Evolutionary conservation across 2,797 vertebrate genomes (phyloP), one percentile per base, ranked within the genome.

Genomic region (Muscicapa striata): DNA sequence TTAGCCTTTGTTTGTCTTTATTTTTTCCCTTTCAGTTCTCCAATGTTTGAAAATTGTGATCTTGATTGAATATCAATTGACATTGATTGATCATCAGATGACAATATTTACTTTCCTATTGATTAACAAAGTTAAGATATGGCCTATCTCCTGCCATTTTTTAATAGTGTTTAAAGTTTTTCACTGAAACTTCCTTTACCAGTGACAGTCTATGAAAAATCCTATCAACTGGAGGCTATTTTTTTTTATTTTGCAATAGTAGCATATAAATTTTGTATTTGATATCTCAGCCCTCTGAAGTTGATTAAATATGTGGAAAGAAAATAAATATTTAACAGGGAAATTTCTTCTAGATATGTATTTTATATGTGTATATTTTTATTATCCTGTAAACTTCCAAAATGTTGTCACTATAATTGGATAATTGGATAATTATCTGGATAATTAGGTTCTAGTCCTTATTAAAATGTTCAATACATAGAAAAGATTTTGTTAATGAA

Each of bases 391-490:
- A 70, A 66, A 49, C 6, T 61, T 87, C 59, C 46, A 38, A 64
- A 54, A 30, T 11, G 2, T 21, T 80, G 23, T 17, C 6, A 58
- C 14, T 54, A 5, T 41, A 34, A 34, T 34, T 34, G 34, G 34
- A 34, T 34, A 34, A 34, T 34, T 34, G 34, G 34, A 34, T 34
- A 34, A 34, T 34, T 34, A 34, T 68, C 43, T 55, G 9, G 10
- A 45, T n/a, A 43, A 59, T 34, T 77, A 27, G 0, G 6, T 69
- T 74, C 7, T 40, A 61, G 5, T 38, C 7, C 20, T 55, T 0
- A 0, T 74, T 78, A 11, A 36, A 17, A 45, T 29, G 6, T 21
- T 13, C 17, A 48, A 30, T 10, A 48, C 11, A 19, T 18, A 48
- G 6, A 43, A 63, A 73, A 30, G 5, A 18, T 45, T 30, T 6